Evolutionary conservation across 2,888 invertebrate genomes (phyloP), one percentile per base, ranked within the genome.

Genomic region (Unio pictorum): DNA sequence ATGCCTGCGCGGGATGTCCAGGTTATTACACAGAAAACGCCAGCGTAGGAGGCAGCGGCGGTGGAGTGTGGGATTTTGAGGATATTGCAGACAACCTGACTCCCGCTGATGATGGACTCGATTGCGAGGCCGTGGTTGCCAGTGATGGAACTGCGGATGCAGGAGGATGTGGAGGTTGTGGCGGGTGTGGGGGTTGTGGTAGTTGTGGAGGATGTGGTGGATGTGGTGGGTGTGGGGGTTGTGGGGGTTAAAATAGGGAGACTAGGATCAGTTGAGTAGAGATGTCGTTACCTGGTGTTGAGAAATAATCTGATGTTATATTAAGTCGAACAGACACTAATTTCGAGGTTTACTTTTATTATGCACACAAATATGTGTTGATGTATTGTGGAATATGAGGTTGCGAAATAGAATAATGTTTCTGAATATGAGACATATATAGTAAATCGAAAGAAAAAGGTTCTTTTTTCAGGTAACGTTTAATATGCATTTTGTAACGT

Each of bases 1-100:
- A 81, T 8, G 75, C 75, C 15, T 84, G 84, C 62, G 82, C 81
- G 20, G 83, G 82, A 26, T 83, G 84, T 67, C 69, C 70, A 28
- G 73, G 75, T 15, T n/a, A 26, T 18, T 63, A 68, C n/a, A 30
- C 68, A 20, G 77, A 78, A n/a, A 68, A 73, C 8, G 73, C 74
- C 26, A 74, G 77, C 0, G 73, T 58, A 67, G 79, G 65, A 68
- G 61, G 75, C 57, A 67, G 74, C 15, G 64, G 68, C 28, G 61
- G 80, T 64, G 64, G 71, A n/a, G 67, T 74, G 8, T 61, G 81
- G 30, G 59, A 69, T 45, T 45, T 55, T 66, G 74, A 68, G 61
- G 73, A 11, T 66, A 74, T 23, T n/a, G 67, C 65, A 28, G 58
- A 64, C 59, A n/a, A 23, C 15, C 34, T 62, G 5, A 65, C 66